Percentiles rank a stretch among this genome's conserved stretches.
These are phyloP conservation scores for Polyergus mexicanus DNA, from an alignment of 1,140 invertebrate genomes.

Conservation along the genomic window DNA sequence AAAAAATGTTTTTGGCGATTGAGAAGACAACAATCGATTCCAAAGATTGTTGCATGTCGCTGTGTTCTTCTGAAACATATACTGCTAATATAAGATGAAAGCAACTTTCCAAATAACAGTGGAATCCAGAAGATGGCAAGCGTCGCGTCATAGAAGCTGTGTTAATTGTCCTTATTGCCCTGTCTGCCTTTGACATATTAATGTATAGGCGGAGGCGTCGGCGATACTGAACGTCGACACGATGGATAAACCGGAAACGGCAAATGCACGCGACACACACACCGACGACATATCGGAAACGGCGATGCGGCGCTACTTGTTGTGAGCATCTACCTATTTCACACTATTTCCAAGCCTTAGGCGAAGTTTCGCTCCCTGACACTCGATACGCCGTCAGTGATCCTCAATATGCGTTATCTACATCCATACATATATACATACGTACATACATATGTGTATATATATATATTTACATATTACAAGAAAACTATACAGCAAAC, in stretches of 20 bases:
- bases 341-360: constrained; percentile 76
- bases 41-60: background rate
- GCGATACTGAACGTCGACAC: constrained; percentile 59
- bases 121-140: constrained; percentile 29
- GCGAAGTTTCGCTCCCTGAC: constrained; percentile 65
- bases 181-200: constrained; percentile 74
- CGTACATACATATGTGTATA: background rate
- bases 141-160: constrained; percentile 46
- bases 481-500: background rate
- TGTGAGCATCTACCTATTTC: constrained; percentile 66
- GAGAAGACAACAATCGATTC: background rate
- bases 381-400: constrained; percentile 59
- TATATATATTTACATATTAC: background rate
- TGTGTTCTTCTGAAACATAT: background rate
- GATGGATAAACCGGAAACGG: constrained; percentile 78
- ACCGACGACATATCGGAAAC: constrained; percentile 61
- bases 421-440: background rate
- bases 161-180: constrained; percentile 67
- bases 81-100: constrained; percentile 1
- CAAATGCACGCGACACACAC: constrained; percentile 45
- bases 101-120: constrained; percentile 67
- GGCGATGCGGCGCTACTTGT: constrained; percentile 54
- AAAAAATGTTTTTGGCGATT: background rate
- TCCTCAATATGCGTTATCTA: constrained; percentile 40
- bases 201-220: constrained; percentile 51